Evolutionary conservation across 2,888 invertebrate genomes (phyloP).

Genomic region (Falcaria lacertinaria): DNA sequence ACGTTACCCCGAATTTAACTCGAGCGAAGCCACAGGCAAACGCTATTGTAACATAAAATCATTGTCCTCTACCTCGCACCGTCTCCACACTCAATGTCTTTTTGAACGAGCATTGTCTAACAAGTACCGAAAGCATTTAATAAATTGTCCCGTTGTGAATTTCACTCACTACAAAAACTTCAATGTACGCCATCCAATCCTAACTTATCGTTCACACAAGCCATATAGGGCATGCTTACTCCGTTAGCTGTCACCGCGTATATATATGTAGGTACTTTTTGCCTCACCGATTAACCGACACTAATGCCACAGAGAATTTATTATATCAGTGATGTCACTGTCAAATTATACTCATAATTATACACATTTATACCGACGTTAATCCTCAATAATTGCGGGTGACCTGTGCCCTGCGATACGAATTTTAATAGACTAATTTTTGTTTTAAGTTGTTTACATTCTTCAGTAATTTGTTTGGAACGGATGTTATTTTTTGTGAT

Average conservation of each 20-base stretch:
- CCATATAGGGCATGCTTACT: slow-evolving; percentile 25
- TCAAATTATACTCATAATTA: not conserved
- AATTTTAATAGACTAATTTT: not conserved
- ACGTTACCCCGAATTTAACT: too few relatives aligned
- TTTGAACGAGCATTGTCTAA: too few relatives aligned
- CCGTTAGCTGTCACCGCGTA: slow-evolving; percentile 1
- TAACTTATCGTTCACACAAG: slow-evolving; percentile 6
- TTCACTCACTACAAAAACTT: slow-evolving; percentile 2
- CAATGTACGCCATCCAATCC: slow-evolving; percentile 27
- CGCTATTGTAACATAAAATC: too few relatives aligned
- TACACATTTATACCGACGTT: not conserved
- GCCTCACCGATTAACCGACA: slow-evolving; percentile 25
- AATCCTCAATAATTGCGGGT: not conserved
- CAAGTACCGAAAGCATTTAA: too few relatives aligned
- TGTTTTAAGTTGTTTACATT: not conserved
- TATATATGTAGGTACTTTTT: slow-evolving; percentile 30
- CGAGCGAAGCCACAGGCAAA: too few relatives aligned
- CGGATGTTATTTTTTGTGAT: not conserved
- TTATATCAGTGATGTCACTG: not conserved
- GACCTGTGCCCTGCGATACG: not conserved
- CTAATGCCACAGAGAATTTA: slow-evolving; percentile 28
- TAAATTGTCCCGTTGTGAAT: too few relatives aligned
- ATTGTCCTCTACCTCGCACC: too few relatives aligned
- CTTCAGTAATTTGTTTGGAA: not conserved
- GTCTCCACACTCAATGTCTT: too few relatives aligned